Evolutionary conservation across 2,113 vertebrate genomes (phyloP), one percentile per base, ranked within the genome.

Genomic region (Heloderma charlesbogerti): DNA sequence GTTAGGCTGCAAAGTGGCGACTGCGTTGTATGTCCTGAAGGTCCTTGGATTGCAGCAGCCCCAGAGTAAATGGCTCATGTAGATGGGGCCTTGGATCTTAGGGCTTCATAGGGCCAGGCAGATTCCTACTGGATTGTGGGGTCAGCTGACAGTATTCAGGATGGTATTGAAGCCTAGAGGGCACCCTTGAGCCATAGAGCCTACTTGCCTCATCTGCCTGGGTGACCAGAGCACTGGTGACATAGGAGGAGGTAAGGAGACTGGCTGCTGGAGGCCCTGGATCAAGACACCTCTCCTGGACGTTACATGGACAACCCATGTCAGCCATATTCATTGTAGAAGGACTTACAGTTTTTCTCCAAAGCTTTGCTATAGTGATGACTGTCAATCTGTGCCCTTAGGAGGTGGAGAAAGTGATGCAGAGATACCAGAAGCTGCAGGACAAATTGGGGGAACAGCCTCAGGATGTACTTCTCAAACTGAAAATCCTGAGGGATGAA

Each of bases 331-430:
- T 63, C 6, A 48, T 13, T 66, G 54, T 6, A 6, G 15, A 0
- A 2, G 3, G 43, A 45, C 43, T 1, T 2, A 2, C 9, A 12
- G 6, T 29, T 95, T 88, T 16, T 72, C 81, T 25, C 89, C 90
- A 51, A 4, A 0, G 0, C 43, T 78, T n/a, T 48, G 48, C 37
- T 45, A 83, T 4, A 43, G 18, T 69, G 54, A 22, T 29, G 18
- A 69, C 37, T 77, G 75, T 29, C 3, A 18, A n/a, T 63, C 82
- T 16, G 57, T 88, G 3, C 48, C 48, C 0, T 29, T 93, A 98
- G 98, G 98, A 97, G 51, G 89, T 99, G 83, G 97, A 96, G 0
- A 81, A 97, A 51, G 98, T 97, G 25, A 96, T 97, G 12, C 79
- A 92, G 43, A 95, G 89, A 43, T 98, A 97, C 43, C 31, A 82